phyloP scores from a whole-genome alignment of 2,113 vertebrate genomes.

The Lampris incognitus region DNA sequence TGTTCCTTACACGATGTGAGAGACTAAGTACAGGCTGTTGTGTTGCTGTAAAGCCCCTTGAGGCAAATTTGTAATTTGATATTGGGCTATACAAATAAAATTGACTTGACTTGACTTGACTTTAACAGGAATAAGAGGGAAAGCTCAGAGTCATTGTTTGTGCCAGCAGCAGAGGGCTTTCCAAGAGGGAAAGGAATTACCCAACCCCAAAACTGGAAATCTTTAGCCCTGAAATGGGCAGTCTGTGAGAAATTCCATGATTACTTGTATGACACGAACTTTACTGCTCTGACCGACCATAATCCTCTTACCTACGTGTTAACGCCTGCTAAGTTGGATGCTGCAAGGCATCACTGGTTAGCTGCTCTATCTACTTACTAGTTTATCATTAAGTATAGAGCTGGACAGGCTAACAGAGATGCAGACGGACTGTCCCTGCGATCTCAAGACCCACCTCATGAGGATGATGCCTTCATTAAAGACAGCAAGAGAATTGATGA shows the following conservation, averaged over 20 bases:
- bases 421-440: background rate
- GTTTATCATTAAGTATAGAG: constrained; percentile 10
- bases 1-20: no score
- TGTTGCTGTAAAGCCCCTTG: no score
- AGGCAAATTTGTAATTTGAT: no score
- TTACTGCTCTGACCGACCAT: constrained; percentile 3
- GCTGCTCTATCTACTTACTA: no score
- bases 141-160: background rate
- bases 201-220: background rate
- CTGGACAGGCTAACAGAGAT: constrained; percentile 1
- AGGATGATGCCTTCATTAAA: background rate
- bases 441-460: background rate
- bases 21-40: no score
- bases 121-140: background rate
- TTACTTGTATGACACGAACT: background rate
- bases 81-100: no score
- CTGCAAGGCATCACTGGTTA: background rate
- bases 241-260: constrained; percentile 8
- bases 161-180: background rate
- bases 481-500: constrained; percentile 10
- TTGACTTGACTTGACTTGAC: no score
- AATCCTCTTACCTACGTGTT: constrained; percentile 11
- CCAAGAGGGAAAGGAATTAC: background rate
- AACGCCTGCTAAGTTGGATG: constrained; percentile 12
- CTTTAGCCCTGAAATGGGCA: background rate